Percentiles rank a stretch among this genome's conserved stretches.
Evolutionary conservation across 1,140 invertebrate genomes (phyloP).

Genomic region (Diorhabda carinulata): DNA sequence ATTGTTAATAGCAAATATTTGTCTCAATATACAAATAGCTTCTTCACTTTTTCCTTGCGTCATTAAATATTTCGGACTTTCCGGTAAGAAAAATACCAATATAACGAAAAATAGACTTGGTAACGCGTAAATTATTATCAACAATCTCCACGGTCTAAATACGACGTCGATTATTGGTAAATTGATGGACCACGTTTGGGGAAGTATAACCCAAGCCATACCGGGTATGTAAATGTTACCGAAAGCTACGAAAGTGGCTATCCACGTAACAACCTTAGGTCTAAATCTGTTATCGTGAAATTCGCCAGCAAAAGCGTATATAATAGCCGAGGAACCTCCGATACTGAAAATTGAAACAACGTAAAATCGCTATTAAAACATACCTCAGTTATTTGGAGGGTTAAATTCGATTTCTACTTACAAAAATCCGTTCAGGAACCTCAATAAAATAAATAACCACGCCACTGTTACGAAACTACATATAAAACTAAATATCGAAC

Average conservation of each 20-base stretch:
- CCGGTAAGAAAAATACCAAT: constrained; percentile 57
- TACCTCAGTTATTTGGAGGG: too few species aligned
- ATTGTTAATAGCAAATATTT: constrained; percentile 51
- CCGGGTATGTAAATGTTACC: constrained; percentile 64
- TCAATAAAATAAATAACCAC: constrained; percentile 57
- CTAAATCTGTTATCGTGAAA: constrained; percentile 54
- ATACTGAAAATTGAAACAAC: constrained; percentile 48
- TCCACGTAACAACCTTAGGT: constrained; percentile 52
- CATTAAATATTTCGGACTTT: constrained; percentile 75
- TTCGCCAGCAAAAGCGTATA: constrained; percentile 65
- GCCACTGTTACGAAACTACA: constrained; percentile 57
- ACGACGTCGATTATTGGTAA: constrained; percentile 32
- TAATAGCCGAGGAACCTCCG: constrained; percentile 61
- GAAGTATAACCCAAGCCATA: constrained; percentile 63
- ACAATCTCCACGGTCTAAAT: constrained; percentile 61
- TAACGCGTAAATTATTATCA: constrained; percentile 48
- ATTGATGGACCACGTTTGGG: constrained; percentile 46
- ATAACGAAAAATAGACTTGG: constrained; percentile 54
- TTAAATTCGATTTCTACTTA: constrained; percentile 53
- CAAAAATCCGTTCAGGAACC: constrained; percentile 65
- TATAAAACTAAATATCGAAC: constrained; percentile 54
- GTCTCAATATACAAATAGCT: constrained; percentile 56
- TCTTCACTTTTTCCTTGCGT: constrained; percentile 58
- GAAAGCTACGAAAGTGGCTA: constrained; percentile 63
- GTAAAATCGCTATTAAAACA: neutral